A percentile compares a stretch with the other conserved stretches of the same genome.
Evolutionary conservation across 2,797 vertebrate species (phyloP).

Genomic region (Halcyon badia): DNA sequence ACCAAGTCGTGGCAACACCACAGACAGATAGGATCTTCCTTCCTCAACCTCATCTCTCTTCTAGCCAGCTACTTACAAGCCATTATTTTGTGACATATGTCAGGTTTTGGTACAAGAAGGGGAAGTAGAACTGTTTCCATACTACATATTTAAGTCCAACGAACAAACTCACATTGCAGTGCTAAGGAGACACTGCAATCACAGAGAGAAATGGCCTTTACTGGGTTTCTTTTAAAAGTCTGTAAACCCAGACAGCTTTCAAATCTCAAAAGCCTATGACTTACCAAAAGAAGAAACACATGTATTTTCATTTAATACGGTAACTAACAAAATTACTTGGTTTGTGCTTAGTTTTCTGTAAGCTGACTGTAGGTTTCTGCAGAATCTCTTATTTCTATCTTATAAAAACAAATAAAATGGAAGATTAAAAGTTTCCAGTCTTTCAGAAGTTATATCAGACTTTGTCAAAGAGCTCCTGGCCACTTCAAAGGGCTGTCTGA

Average conservation of each 20-base stretch:
- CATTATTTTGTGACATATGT: neutral
- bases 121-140: neutral
- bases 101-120: neutral
- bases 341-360: neutral
- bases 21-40: neutral
- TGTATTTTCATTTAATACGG: neutral
- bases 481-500: constrained; percentile 49
- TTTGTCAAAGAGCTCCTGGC: constrained; percentile 16
- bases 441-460: constrained; percentile 11
- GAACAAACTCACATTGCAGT: neutral
- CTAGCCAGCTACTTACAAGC: neutral
- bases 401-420: neutral
- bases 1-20: neutral
- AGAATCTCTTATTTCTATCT: neutral
- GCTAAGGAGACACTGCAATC: neutral
- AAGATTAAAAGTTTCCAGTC: constrained; percentile 6
- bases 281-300: neutral
- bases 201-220: neutral
- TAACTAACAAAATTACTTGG: neutral
- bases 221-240: neutral
- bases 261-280: neutral
- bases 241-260: neutral
- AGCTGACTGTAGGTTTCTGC: neutral
- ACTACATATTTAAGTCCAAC: neutral
- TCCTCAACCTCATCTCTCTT: neutral